These are phyloP conservation scores for Rhineura floridana DNA, from an alignment of 2,113 vertebrate species.

Conservation along the genomic window DNA sequence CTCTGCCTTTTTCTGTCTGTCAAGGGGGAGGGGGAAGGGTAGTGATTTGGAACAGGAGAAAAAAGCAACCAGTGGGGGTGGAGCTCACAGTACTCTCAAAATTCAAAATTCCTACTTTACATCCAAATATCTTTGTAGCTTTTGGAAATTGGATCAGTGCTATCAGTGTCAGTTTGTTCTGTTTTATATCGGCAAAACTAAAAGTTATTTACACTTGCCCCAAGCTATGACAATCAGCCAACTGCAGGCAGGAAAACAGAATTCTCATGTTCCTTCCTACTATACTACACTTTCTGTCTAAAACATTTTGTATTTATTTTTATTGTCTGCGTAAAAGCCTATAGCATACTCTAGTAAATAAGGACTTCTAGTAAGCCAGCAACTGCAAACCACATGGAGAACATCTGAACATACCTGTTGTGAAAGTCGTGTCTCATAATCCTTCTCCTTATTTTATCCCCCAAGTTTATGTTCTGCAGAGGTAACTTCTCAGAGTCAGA, in stretches of 20 bases:
- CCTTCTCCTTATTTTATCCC: background rate
- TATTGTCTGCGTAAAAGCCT: background rate
- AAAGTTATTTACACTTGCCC: background rate
- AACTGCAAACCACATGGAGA: constrained; percentile 24
- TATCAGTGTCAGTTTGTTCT: background rate
- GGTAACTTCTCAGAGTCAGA: constrained; percentile 28
- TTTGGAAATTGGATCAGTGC: constrained; percentile 16
- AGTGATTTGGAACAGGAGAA: too few relatives aligned
- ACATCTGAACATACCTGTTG: constrained; percentile 27
- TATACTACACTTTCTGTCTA: background rate
- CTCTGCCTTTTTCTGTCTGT: too few relatives aligned
- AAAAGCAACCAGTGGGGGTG: too few relatives aligned
- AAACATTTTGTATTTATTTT: constrained; percentile 9
- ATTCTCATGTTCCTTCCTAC: background rate
- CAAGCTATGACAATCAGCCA: background rate
- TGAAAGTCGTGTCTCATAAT: constrained; percentile 25
- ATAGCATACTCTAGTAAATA: background rate
- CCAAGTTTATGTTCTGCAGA: constrained; percentile 32
- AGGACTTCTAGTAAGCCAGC: background rate
- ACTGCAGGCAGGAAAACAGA: constrained; percentile 8
- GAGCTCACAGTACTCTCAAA: too few relatives aligned
- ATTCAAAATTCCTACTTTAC: background rate
- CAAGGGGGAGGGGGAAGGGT: too few relatives aligned
- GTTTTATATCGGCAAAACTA: background rate
- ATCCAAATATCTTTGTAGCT: background rate